Evolutionary conservation across 2,888 invertebrate species (phyloP), one percentile per base, ranked within the genome.

Genomic region (Clanis bilineata): DNA sequence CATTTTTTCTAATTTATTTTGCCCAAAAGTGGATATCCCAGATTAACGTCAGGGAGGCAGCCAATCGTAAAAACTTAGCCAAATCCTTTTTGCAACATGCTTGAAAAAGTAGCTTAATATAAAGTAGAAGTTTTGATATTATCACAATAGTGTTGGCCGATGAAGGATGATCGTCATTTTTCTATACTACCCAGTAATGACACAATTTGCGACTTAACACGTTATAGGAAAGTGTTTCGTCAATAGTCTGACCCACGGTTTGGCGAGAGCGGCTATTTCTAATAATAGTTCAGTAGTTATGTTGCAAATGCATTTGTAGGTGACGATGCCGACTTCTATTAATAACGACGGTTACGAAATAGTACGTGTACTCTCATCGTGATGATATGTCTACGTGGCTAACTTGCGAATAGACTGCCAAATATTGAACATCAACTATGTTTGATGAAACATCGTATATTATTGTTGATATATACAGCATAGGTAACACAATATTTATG

Each of bases 251-350:
- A 72, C 69, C 70, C 70, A 69, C 64, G 67, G 69, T 69, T 78
- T 76, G 75, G 76, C 76, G 68, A 71, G 75, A 71, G 66, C 65
- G 69, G 72, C 63, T 23, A 45, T 18, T 56, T 63, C 78, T 81
- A 80, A 72, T 76, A 76, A 79, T 82, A 82, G 68, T 67, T 56
- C 45, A 32, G 36, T 12, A 60, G 25, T 64, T 70, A 71, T 77
- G 80, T 84, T 84, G 83, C 85, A 82, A 82, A 82, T 86, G 83
- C 82, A 80, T 77, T 82, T 81, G 79, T 83, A 79, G 84, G 81
- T 82, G 83, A 85, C 82, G 82, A 79, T 79, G 76, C 74, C 76
- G 70, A 71, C 67, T 71, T 67, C 75, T 82, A 79, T 80, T 75
- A 79, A 81, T 83, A 82, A 66, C 64, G 63, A 63, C 71, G 28